A percentile compares a stretch with the other conserved stretches of the same genome.
These are phyloP conservation scores for Ondatra zibethicus DNA, from an alignment of 2,113 vertebrate species.

Conservation along the genomic window DNA sequence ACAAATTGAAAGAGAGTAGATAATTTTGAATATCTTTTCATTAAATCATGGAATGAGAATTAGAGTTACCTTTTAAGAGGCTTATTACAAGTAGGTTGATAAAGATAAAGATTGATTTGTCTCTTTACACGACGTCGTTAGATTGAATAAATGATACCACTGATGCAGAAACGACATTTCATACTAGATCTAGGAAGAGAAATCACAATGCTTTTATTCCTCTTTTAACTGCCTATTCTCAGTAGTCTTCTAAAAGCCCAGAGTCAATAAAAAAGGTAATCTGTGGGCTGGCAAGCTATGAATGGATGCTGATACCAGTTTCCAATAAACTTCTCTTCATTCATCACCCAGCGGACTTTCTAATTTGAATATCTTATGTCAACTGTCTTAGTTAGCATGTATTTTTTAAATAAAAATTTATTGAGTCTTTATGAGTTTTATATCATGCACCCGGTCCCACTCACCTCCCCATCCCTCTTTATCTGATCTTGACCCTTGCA, in stretches of 20 bases:
- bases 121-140: neutral
- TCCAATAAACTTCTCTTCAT: neutral
- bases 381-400: neutral
- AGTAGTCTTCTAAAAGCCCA: neutral
- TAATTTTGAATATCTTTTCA: slow-evolving; percentile 6
- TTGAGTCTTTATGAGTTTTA: neutral
- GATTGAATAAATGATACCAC: neutral
- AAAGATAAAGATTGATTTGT: neutral
- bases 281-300: neutral
- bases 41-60: neutral
- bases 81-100: neutral
- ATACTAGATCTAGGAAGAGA: neutral
- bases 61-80: neutral
- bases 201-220: neutral
- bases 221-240: neutral
- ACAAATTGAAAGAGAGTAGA: neutral
- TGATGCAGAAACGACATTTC: neutral
- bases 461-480: neutral
- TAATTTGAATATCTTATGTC: neutral
- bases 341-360: slow-evolving; percentile 42
- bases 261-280: neutral
- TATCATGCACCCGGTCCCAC: neutral
- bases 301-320: neutral
- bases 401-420: neutral
- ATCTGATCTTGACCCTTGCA: neutral